Conservation (phyloP, 2,113 vertebrate genomes). For the Rhinolophus sinicus region DNA sequence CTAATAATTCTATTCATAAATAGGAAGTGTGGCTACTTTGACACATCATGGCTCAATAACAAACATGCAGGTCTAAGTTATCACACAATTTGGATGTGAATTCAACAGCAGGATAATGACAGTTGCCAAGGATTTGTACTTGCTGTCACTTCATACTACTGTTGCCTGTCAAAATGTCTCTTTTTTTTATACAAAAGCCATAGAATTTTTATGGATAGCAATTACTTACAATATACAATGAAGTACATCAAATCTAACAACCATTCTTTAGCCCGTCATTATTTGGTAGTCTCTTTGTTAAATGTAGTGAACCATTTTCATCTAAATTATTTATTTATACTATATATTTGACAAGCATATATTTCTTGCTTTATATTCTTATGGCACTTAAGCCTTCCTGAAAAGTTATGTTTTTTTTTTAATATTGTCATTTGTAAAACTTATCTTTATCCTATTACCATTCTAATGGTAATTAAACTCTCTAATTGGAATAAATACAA, state of each 20-base stretch:
- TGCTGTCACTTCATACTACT: slow-evolving; percentile 81
- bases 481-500: slow-evolving; percentile 67
- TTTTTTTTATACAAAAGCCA: slow-evolving; percentile 81
- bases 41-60: slow-evolving; percentile 71
- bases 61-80: slow-evolving; percentile 81
- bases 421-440: slow-evolving; percentile 71
- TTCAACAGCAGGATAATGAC: slow-evolving; percentile 88
- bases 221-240: slow-evolving; percentile 85
- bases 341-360: slow-evolving; percentile 78
- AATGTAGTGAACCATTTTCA: slow-evolving; percentile 81
- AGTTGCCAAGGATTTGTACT: slow-evolving; percentile 88
- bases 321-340: slow-evolving; percentile 85
- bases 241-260: slow-evolving; percentile 87
- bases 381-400: slow-evolving; percentile 71
- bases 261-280: slow-evolving; percentile 86
- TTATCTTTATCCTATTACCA: slow-evolving; percentile 67
- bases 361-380: slow-evolving; percentile 80
- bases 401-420: slow-evolving; percentile 76
- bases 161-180: slow-evolving; percentile 88
- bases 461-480: slow-evolving; percentile 70
- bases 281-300: slow-evolving; percentile 84
- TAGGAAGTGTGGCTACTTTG: slow-evolving; percentile 75
- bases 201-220: slow-evolving; percentile 88
- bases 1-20: slow-evolving; percentile 70
- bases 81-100: slow-evolving; percentile 83